Evolutionary conservation across 2,113 vertebrate genomes (phyloP).

Genomic region (Recurvirostra avosetta): DNA sequence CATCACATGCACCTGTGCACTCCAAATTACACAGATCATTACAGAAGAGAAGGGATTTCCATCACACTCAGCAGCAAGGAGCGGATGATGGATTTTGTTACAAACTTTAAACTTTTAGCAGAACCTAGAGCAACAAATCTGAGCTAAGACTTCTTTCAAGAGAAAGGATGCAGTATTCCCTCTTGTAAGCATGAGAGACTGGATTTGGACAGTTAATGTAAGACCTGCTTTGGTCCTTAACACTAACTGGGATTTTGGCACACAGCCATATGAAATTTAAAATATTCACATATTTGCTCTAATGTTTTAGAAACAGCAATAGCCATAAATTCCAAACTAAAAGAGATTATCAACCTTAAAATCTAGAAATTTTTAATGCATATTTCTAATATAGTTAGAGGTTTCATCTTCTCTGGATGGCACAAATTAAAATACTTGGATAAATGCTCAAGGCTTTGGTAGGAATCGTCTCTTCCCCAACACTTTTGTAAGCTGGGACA

Average conservation of each 20-base stretch:
- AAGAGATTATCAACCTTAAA: background rate
- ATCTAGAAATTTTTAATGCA: background rate
- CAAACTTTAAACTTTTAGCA: background rate
- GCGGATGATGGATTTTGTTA: background rate
- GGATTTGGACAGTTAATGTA: background rate
- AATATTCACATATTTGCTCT: background rate
- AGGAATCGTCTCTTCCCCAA: background rate
- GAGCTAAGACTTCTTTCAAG: background rate
- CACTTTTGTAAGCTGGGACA: background rate
- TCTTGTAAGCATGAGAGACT: background rate
- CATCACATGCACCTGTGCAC: background rate
- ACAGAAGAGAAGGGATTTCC: background rate
- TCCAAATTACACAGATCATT: constrained; percentile 20
- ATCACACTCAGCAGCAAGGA: background rate
- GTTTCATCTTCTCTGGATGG: background rate
- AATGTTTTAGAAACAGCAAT: background rate
- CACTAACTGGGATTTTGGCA: background rate
- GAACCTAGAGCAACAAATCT: background rate
- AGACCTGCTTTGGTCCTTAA: background rate
- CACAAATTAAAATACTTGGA: background rate
- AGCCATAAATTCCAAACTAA: background rate
- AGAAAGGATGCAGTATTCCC: background rate
- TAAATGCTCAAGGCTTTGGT: background rate
- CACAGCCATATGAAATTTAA: background rate
- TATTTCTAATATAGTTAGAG: background rate